Evolutionary conservation across 2,113 vertebrate genomes (phyloP).

Genomic region (Lates calcarifer): DNA sequence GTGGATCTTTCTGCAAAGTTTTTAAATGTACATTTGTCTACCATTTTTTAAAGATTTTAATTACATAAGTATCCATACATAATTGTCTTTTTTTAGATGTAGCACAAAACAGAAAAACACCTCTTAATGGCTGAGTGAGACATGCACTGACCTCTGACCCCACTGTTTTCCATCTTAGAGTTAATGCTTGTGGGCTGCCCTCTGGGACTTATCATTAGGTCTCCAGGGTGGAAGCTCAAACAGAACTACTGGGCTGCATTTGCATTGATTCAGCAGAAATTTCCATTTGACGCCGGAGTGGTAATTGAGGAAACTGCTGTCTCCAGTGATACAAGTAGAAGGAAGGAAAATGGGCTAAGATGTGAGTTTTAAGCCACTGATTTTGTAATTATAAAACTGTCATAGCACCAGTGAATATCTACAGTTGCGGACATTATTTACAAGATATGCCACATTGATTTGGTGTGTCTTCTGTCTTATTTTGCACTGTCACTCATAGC

Average conservation of each 20-base stretch:
- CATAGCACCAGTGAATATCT: neutral
- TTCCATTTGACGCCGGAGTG: neutral
- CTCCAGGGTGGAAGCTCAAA: slow-evolving; percentile 38
- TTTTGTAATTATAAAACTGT: slow-evolving; percentile 44
- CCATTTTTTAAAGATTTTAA: too few species aligned
- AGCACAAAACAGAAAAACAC: neutral
- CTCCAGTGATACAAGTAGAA: neutral
- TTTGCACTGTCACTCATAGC: neutral
- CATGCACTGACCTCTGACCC: slow-evolving; percentile 27
- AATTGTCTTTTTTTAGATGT: too few species aligned
- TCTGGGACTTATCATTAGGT: slow-evolving; percentile 32
- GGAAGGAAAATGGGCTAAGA: neutral
- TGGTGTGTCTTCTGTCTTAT: neutral
- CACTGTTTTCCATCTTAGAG: neutral
- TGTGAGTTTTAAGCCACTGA: slow-evolving; percentile 2
- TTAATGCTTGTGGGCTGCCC: slow-evolving; percentile 3
- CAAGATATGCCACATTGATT: slow-evolving; percentile 1
- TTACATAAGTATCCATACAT: too few species aligned
- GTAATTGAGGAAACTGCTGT: slow-evolving; percentile 44
- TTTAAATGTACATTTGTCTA: too few species aligned
- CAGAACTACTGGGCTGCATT: slow-evolving; percentile 28
- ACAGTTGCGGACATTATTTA: slow-evolving; percentile 26
- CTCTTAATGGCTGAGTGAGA: neutral
- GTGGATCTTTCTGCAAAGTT: too few species aligned
- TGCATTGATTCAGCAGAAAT: slow-evolving; percentile 61